These are phyloP conservation scores for Nemotelus nigrinus DNA, from an alignment of 2,888 invertebrate species.

Conservation along the genomic window DNA sequence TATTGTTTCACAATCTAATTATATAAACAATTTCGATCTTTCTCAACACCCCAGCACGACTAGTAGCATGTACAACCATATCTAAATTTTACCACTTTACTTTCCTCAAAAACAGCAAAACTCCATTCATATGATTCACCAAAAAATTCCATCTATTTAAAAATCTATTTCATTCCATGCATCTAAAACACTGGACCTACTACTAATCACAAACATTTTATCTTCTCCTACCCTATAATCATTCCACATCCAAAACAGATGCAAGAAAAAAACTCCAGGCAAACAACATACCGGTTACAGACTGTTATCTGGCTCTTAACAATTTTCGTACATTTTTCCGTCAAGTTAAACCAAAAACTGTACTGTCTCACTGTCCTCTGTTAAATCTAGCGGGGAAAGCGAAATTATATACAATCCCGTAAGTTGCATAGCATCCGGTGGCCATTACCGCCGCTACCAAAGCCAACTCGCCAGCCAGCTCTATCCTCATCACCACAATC, in stretches of 20 bases:
- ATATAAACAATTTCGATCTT: no score
- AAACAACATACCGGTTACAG: not conserved
- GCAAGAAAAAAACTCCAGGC: no score
- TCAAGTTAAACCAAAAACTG: no score
- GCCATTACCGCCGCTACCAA: not conserved
- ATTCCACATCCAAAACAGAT: not conserved
- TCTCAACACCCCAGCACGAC: no score
- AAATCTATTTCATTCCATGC: no score
- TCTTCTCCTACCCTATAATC: not conserved
- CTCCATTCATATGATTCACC: no score
- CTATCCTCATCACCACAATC: conserved; percentile 16
- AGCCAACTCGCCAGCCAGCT: not conserved
- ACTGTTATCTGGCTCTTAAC: conserved; percentile 14
- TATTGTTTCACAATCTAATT: no score
- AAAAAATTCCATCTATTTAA: no score
- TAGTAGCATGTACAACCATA: no score
- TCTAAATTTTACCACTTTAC: no score
- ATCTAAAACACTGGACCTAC: no score
- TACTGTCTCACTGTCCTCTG: not conserved
- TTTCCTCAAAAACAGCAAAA: no score
- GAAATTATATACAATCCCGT: conserved; percentile 15
- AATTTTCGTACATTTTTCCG: not conserved
- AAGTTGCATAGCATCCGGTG: conserved; percentile 13
- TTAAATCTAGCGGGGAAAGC: conserved; percentile 30
- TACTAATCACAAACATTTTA: not conserved